Percentiles rank a stretch among this genome's conserved stretches.
Evolutionary conservation across 2,797 vertebrate species (phyloP).

Genomic region (Darevskia nairensis): DNA sequence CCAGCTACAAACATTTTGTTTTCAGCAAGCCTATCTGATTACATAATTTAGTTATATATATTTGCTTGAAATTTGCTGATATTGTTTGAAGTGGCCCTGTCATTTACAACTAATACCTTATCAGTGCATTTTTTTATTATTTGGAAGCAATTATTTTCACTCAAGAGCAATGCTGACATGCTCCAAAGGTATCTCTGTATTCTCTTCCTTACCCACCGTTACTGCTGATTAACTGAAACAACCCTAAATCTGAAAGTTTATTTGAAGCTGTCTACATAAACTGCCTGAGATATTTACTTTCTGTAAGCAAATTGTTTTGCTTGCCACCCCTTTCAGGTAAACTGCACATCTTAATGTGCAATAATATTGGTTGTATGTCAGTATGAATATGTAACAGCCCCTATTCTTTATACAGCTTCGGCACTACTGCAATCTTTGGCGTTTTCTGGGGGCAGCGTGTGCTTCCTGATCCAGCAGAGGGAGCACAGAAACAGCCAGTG

Average conservation of each 20-base stretch:
- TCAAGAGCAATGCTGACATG: no score
- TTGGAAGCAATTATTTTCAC: not conserved
- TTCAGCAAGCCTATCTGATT: no score
- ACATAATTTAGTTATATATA: no score
- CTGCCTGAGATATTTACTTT: no score
- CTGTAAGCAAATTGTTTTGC: not conserved
- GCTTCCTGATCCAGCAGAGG: constrained; percentile 49
- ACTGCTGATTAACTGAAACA: not conserved
- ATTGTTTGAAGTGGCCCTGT: no score
- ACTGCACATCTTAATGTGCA: not conserved
- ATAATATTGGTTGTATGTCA: not conserved
- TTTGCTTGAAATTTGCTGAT: no score
- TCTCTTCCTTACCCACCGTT: not conserved
- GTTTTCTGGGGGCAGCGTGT: no score
- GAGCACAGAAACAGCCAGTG: constrained; percentile 48
- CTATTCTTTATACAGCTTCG: not conserved
- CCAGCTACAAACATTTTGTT: no score
- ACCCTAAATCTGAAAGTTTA: not conserved
- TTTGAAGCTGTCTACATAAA: not conserved
- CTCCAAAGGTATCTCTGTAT: no score
- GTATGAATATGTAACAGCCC: not conserved
- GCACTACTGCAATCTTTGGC: not conserved
- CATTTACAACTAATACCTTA: no score
- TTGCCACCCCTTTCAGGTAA: not conserved
- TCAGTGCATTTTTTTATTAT: not conserved